Percentiles rank a stretch among this genome's conserved stretches.
Evolutionary conservation across 2,888 invertebrate genomes (phyloP).

Genomic region (Zeuzera pyrina): DNA sequence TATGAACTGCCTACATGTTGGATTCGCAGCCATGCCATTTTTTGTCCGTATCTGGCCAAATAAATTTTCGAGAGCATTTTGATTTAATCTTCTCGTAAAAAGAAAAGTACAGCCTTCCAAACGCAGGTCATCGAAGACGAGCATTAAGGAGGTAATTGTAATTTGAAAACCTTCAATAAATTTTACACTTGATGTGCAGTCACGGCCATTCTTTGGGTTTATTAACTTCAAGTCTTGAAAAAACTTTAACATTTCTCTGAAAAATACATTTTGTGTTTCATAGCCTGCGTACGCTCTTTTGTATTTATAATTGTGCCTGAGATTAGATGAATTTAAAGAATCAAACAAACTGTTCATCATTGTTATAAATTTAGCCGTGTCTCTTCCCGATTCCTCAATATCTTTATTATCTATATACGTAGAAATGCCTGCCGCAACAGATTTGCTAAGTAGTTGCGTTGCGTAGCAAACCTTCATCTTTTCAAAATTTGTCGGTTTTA

Average conservation of each 20-base stretch:
- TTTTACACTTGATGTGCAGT: too few species aligned
- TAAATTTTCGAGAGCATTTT: too few species aligned
- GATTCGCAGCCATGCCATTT: too few species aligned
- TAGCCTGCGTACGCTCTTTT: constrained; percentile 14
- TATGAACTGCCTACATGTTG: too few species aligned
- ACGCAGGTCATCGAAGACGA: too few species aligned
- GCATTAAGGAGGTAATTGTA: too few species aligned
- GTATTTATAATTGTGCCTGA: constrained; percentile 6
- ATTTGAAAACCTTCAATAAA: too few species aligned
- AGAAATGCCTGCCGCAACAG: constrained; percentile 22
- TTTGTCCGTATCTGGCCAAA: too few species aligned
- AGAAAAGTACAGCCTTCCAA: too few species aligned
- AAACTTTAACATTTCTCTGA: constrained; percentile 12
- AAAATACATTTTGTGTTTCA: constrained; percentile 12
- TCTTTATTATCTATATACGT: constrained; percentile 11
- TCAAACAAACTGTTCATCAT: constrained; percentile 16
- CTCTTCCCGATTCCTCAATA: constrained; percentile 10
- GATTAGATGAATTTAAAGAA: constrained; percentile 14
- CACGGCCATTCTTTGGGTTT: too few species aligned
- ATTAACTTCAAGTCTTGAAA: too few species aligned
- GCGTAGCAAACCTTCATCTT: constrained; percentile 21
- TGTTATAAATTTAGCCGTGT: constrained; percentile 13
- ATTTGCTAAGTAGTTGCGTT: constrained; percentile 22
- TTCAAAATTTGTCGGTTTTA: constrained; percentile 21
- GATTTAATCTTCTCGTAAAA: too few species aligned